Evolutionary conservation across 1,140 invertebrate species (phyloP).

Genomic region (Ylistrum balloti): DNA sequence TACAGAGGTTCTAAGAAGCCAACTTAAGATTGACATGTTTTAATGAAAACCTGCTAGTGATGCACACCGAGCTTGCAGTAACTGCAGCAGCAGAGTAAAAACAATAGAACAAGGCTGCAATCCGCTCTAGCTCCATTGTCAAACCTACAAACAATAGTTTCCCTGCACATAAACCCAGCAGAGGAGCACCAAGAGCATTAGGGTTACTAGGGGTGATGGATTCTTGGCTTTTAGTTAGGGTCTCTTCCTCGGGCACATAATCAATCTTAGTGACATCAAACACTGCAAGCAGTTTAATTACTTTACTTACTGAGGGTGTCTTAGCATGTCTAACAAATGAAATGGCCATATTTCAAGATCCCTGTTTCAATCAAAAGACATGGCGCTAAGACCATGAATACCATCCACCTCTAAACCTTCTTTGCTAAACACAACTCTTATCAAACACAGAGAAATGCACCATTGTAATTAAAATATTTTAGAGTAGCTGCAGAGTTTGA

Average conservation of each 20-base stretch:
- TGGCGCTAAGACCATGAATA: neutral
- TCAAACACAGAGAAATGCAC: slow-evolving; percentile 10
- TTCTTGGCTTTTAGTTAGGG: slow-evolving; percentile 27
- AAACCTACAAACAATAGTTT: slow-evolving; percentile 30
- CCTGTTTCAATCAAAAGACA: neutral
- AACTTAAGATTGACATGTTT: slow-evolving; percentile 7
- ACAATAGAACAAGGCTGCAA: neutral
- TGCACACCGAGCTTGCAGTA: neutral
- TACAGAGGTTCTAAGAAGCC: slow-evolving; percentile 6
- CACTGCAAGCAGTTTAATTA: slow-evolving; percentile 24
- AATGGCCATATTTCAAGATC: neutral
- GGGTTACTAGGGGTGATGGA: slow-evolving; percentile 30
- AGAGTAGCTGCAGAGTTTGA: slow-evolving; percentile 37
- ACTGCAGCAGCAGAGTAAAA: slow-evolving; percentile 14
- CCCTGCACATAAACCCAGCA: neutral
- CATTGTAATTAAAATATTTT: slow-evolving; percentile 40
- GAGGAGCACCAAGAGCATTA: neutral
- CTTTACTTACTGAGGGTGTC: slow-evolving; percentile 18
- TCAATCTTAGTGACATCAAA: neutral
- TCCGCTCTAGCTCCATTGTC: no score
- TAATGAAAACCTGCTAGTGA: slow-evolving; percentile 10
- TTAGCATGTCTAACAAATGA: neutral
- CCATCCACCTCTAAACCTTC: neutral
- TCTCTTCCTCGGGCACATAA: neutral
- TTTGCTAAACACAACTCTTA: slow-evolving; percentile 7